Evolutionary conservation across 2,888 invertebrate genomes (phyloP), one percentile per base, ranked within the genome.

Genomic region (Caenorhabditis doughertyi): DNA sequence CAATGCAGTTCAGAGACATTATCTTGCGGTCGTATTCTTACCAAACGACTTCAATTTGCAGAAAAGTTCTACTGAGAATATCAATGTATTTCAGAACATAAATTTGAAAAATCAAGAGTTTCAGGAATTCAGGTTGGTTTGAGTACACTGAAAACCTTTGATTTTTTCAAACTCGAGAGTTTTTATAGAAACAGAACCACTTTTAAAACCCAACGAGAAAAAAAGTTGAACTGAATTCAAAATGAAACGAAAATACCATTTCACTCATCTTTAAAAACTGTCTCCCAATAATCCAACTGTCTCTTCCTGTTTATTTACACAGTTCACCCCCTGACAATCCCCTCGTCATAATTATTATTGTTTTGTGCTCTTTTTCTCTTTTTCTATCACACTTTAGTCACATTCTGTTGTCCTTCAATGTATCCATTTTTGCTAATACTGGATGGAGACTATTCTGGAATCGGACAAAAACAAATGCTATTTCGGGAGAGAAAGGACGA

Each of bases 281-380:
- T 16, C 60, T 21, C 42, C n/a, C 13, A 42, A 39, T 25, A n/a
- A 39, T 60, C 60, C 60, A n/a, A 8, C 51, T 23, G 0, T 39
- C 39, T 56, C 56, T 58, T 58, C 58, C 39, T 60, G 60, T 60
- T 60, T 60, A 60, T 60, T 60, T 60, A 60, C 60, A 60, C 60
- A 60, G 60, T 60, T 55, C n/a, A n/a, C 35, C 32, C 32, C 55
- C 21, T 25, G 58, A 23, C 23, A 23, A 60, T 60, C 27, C 53
- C 18, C 35, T 49, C 64, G 64, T 64, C 64, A 64, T 64, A 27
- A 27, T 64, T 64, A 32, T 64, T 64, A 44, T 60, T 60, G 7
- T 60, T 60, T 60, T 23, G 60, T 60, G 60, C 60, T 60, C 60
- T 42, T 47, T 47, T 16, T 42, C 42, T 42, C 16, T 42, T 39